Evolutionary conservation across 2,113 vertebrate genomes (phyloP).

Genomic region (Potamarius usumacintae): DNA sequence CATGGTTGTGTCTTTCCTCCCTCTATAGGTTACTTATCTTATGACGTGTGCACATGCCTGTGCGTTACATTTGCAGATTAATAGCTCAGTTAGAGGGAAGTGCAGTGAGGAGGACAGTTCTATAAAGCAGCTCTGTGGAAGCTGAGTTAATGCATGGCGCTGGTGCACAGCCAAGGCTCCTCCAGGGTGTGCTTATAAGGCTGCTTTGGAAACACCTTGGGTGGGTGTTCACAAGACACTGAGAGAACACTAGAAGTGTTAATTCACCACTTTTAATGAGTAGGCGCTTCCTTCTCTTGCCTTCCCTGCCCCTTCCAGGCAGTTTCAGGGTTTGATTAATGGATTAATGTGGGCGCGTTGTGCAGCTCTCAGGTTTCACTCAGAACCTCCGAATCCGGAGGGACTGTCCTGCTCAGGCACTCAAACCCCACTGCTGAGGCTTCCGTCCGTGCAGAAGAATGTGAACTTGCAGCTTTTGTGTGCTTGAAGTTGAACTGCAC

Average conservation of each 20-base stretch:
- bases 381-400: slow-evolving; percentile 23
- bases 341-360: slow-evolving; percentile 4
- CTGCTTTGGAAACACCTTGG: not conserved
- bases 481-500: not conserved
- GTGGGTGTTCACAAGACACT: not conserved
- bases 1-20: not conserved
- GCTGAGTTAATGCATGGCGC: slow-evolving; percentile 6
- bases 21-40: not conserved
- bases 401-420: slow-evolving; percentile 17
- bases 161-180: not conserved
- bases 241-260: not conserved
- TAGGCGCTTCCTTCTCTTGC: not conserved
- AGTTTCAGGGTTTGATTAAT: not conserved
- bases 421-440: not conserved
- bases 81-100: not conserved
- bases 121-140: not conserved
- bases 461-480: slow-evolving; percentile 18
- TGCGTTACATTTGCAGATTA: not conserved
- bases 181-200: not conserved
- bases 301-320: not conserved
- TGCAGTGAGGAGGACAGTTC: not conserved
- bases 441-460: slow-evolving; percentile 5
- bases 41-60: not conserved
- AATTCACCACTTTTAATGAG: not conserved
- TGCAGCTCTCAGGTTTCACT: slow-evolving; percentile 35